phyloP scores from a whole-genome alignment of 1,140 invertebrate genomes.

The Venustaconcha ellipsiformis region DNA sequence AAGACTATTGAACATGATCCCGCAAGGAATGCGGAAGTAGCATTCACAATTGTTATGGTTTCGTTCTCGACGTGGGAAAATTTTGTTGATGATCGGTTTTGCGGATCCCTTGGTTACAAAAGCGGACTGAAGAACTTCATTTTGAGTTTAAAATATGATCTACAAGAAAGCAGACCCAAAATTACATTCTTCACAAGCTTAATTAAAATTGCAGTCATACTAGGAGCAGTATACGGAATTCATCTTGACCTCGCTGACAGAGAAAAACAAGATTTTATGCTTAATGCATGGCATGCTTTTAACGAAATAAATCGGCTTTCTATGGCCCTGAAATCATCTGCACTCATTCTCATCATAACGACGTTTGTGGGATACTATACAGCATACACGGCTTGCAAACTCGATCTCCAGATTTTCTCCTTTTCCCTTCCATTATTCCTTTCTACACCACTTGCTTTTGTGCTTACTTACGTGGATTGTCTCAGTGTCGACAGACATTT shows the following conservation, averaged over 20 bases:
- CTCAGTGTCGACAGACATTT: not conserved
- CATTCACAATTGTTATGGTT: constrained; percentile 14
- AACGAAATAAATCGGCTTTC: not conserved
- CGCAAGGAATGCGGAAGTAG: not conserved
- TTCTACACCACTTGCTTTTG: constrained; percentile 17
- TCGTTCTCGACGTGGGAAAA: constrained; percentile 29
- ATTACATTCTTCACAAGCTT: constrained; percentile 18
- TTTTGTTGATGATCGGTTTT: constrained; percentile 28
- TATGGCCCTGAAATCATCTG: constrained; percentile 1
- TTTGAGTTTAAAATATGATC: constrained; percentile 20
- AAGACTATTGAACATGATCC: not conserved
- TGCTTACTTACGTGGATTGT: constrained; percentile 6
- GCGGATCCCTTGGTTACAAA: constrained; percentile 1
- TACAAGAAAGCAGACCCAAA: constrained; percentile 22
- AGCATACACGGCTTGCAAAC: constrained; percentile 12
- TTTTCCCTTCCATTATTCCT: constrained; percentile 17
- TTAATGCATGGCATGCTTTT: constrained; percentile 1
- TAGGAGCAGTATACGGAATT: constrained; percentile 1
- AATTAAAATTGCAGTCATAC: constrained; percentile 13
- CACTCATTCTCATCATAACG: constrained; percentile 7
- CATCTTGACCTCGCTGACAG: not conserved
- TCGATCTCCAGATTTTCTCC: constrained; percentile 17
- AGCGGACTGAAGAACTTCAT: constrained; percentile 2
- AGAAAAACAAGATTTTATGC: constrained; percentile 2
- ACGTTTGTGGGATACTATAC: constrained; percentile 19